These are phyloP conservation scores for Zosterops hypoxanthus DNA, from an alignment of 2,113 vertebrate genomes.

Conservation along the genomic window DNA sequence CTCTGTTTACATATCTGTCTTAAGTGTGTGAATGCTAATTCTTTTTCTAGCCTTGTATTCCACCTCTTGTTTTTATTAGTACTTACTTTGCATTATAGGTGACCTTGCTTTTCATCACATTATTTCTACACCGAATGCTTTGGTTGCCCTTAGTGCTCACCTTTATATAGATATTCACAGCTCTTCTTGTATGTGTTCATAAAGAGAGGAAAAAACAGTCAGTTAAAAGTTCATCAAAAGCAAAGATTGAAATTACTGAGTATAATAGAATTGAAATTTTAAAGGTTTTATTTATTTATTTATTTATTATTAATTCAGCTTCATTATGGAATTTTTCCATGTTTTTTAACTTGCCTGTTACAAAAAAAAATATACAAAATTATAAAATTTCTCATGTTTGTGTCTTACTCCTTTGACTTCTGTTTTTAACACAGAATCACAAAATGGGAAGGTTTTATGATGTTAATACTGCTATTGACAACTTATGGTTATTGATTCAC, in stretches of 20 bases:
- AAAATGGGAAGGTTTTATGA: background rate
- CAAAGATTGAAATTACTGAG: background rate
- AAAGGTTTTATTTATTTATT: background rate
- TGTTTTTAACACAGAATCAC: background rate
- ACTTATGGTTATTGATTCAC: background rate
- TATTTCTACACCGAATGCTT: constrained; percentile 1
- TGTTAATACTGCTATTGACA: background rate
- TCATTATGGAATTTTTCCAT: background rate
- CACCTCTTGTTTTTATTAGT: background rate
- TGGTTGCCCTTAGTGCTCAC: background rate
- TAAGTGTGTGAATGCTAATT: background rate
- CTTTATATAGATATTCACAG: background rate
- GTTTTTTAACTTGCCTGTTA: background rate
- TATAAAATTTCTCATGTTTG: background rate
- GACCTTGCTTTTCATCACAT: background rate
- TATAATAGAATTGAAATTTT: background rate
- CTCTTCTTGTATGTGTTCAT: background rate
- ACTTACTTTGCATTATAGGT: background rate
- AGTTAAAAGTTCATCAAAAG: background rate
- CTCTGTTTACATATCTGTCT: background rate
- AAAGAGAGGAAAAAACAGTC: background rate
- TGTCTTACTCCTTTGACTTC: background rate
- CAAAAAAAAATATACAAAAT: background rate
- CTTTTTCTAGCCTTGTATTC: background rate
- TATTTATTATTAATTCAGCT: background rate